phyloP scores from a whole-genome alignment of 2,113 vertebrate species.

The Nannobrachium achirus region DNA sequence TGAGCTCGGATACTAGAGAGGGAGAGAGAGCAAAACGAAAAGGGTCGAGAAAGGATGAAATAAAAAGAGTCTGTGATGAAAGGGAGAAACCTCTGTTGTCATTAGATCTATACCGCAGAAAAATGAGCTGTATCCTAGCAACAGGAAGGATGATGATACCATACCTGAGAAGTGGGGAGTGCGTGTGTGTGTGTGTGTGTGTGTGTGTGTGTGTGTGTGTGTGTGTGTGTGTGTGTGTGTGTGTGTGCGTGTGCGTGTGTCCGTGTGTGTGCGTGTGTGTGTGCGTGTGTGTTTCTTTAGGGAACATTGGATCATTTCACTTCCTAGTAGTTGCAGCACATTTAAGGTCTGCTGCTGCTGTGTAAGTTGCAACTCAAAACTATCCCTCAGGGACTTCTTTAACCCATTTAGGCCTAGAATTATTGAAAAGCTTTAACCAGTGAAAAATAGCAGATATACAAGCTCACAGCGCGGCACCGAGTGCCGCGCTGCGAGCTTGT shows the following conservation, averaged over 20 bases:
- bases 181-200: not conserved
- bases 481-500: too few relatives aligned
- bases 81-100: constrained; percentile 32
- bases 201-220: constrained; percentile 4
- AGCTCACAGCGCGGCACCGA: too few relatives aligned
- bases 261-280: constrained; percentile 6
- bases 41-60: constrained; percentile 10
- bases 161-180: constrained; percentile 44
- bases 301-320: too few relatives aligned
- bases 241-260: constrained; percentile 4
- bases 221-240: not conserved
- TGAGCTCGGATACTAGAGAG: not conserved
- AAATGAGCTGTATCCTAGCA: constrained; percentile 67
- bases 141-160: constrained; percentile 52
- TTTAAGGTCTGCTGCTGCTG: too few relatives aligned
- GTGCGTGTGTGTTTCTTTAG: not conserved
- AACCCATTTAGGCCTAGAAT: too few relatives aligned
- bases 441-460: too few relatives aligned
- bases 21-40: too few relatives aligned
- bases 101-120: constrained; percentile 31
- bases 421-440: too few relatives aligned
- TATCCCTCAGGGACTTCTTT: too few relatives aligned
- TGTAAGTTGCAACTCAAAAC: too few relatives aligned
- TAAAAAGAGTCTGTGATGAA: constrained; percentile 42
- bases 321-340: too few relatives aligned